A percentile compares a stretch with the other conserved stretches of the same genome.
Conservation (phyloP, 30 jellyfish, hydroid and myxozoan genomes). For the Sanderia malayensis region DNA sequence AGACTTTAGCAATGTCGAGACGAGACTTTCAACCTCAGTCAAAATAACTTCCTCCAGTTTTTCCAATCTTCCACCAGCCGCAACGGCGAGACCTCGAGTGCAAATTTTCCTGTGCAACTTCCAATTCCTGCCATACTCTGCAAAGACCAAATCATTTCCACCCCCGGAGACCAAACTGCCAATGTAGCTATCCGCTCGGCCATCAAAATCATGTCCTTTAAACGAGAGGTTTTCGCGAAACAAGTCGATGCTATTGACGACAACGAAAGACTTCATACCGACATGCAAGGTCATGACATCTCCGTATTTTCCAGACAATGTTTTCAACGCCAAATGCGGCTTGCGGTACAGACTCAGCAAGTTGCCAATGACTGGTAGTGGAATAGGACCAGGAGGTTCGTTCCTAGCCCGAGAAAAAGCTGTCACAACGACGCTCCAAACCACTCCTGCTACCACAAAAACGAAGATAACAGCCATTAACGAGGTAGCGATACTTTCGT, state of each 20-base stretch:
- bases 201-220: constrained; percentile 32
- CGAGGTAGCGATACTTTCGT: too few relatives aligned
- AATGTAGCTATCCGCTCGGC: constrained; percentile 38
- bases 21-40: background rate
- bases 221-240: constrained; percentile 19
- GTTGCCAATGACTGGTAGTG: constrained; percentile 36
- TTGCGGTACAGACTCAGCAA: background rate
- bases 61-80: constrained; percentile 9
- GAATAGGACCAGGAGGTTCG: constrained; percentile 40
- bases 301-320: constrained; percentile 18
- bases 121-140: constrained; percentile 53
- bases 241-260: constrained; percentile 24
- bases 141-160: constrained; percentile 38
- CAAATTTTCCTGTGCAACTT: constrained; percentile 11
- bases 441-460: too few relatives aligned
- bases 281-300: constrained; percentile 9
- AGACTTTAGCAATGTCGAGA: background rate
- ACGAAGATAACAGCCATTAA: too few relatives aligned
- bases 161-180: constrained; percentile 10
- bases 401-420: background rate
- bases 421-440: constrained; percentile 2
- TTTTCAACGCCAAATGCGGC: constrained; percentile 16
- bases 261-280: constrained; percentile 18
- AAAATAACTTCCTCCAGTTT: constrained; percentile 12
- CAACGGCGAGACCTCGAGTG: constrained; percentile 11